phyloP scores from a whole-genome alignment of 2,797 vertebrate genomes.

The Amblyopsis hoosieri region DNA sequence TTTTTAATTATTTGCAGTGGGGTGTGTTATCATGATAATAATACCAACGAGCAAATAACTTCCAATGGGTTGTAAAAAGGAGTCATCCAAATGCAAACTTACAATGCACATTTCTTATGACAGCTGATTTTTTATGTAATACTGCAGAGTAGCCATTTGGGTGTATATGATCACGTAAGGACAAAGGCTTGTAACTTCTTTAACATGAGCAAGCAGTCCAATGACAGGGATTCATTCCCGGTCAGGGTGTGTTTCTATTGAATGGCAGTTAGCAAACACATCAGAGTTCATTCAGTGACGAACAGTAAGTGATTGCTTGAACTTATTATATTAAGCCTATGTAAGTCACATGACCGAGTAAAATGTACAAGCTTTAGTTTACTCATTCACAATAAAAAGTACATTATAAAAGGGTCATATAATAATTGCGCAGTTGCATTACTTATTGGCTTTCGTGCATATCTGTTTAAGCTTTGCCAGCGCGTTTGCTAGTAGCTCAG shows the following conservation, averaged over 20 bases:
- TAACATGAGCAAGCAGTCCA: not conserved
- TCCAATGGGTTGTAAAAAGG: not conserved
- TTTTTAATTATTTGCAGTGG: too few species aligned
- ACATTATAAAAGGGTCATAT: too few species aligned
- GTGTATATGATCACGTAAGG: not conserved
- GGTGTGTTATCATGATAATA: too few species aligned
- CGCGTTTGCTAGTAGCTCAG: too few species aligned
- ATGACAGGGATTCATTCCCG: conserved; percentile 3
- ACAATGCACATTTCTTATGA: not conserved
- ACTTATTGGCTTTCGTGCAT: too few species aligned
- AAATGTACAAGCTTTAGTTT: too few species aligned
- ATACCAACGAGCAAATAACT: not conserved
- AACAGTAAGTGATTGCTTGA: not conserved
- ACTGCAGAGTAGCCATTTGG: not conserved
- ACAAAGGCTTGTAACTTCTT: not conserved
- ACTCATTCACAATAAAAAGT: too few species aligned
- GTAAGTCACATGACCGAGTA: conserved; percentile 7
- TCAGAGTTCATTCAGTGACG: not conserved
- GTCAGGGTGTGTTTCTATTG: conserved; percentile 32
- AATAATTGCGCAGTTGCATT: too few species aligned
- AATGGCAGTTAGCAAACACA: conserved; percentile 24
- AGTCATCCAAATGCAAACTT: too few species aligned
- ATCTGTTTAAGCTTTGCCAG: too few species aligned
- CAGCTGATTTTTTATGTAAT: not conserved
- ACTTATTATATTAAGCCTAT: not conserved